Conservation (phyloP, 1,140 invertebrate species). For the Charaxes varanes region DNA sequence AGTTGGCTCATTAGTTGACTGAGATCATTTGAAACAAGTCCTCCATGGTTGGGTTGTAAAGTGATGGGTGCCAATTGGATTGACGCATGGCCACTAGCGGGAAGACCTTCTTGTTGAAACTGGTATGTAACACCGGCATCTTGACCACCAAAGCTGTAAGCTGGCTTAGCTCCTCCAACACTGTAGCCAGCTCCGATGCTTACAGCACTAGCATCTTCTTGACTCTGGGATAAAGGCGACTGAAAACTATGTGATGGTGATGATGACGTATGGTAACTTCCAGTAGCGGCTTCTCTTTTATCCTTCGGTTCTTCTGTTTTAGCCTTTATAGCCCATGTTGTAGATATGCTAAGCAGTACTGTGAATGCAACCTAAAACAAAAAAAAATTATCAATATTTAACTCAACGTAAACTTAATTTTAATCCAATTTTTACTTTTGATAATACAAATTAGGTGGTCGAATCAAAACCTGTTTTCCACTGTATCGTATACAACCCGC, state of each 20-base stretch:
- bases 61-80: slow-evolving; percentile 57
- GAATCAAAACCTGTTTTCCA: slow-evolving; percentile 46
- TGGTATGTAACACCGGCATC: slow-evolving; percentile 40
- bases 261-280: slow-evolving; percentile 34
- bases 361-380: slow-evolving; percentile 52
- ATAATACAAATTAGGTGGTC: slow-evolving; percentile 38
- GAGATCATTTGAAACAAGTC: slow-evolving; percentile 42
- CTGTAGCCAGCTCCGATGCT: slow-evolving; percentile 65
- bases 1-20: slow-evolving; percentile 61
- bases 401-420: background rate
- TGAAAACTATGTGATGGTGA: slow-evolving; percentile 39
- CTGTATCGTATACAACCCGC: slow-evolving; percentile 45
- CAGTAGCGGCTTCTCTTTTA: slow-evolving; percentile 47
- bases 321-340: slow-evolving; percentile 45
- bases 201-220: slow-evolving; percentile 51
- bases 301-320: slow-evolving; percentile 54
- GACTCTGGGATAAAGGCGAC: slow-evolving; percentile 31
- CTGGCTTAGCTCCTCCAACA: slow-evolving; percentile 55
- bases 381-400: slow-evolving; percentile 18
- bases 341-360: slow-evolving; percentile 42
- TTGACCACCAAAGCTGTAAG: slow-evolving; percentile 40
- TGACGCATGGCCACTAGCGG: slow-evolving; percentile 35
- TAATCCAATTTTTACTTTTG: slow-evolving; percentile 36
- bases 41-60: slow-evolving; percentile 41
- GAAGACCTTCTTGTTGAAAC: slow-evolving; percentile 38